Percentiles rank a stretch among this genome's conserved stretches.
Conservation (phyloP, 2,888 invertebrate species). For the Deilephila porcellus region DNA sequence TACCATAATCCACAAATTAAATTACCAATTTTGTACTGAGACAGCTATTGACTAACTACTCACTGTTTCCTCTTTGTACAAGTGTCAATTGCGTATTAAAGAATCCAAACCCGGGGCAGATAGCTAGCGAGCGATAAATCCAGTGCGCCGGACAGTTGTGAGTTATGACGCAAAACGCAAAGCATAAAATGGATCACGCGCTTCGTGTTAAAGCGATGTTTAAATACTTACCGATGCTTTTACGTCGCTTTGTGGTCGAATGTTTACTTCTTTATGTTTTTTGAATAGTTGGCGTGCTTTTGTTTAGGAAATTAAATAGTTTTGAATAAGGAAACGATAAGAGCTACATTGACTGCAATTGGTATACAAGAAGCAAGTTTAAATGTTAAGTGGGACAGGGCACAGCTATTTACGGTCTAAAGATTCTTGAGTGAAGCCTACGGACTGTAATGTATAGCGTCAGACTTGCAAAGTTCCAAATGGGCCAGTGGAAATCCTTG, state of each 20-base stretch:
- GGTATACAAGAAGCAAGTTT: too few relatives aligned
- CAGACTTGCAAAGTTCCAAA: too few relatives aligned
- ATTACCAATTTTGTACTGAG: background rate
- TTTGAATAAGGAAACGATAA: background rate
- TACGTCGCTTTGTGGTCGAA: background rate
- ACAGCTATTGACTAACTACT: background rate
- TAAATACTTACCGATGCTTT: constrained; percentile 30
- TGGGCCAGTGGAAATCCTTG: too few relatives aligned
- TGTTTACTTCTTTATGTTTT: constrained; percentile 4
- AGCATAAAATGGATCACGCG: constrained; percentile 31
- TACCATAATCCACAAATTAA: background rate
- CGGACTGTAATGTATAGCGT: too few relatives aligned
- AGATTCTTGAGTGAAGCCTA: too few relatives aligned
- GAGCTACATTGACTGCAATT: background rate
- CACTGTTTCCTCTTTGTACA: background rate
- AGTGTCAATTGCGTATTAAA: background rate
- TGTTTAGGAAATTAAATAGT: background rate
- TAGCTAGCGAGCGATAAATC: constrained; percentile 33
- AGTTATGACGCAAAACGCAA: constrained; percentile 43
- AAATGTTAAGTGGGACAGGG: too few relatives aligned
- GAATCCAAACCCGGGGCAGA: background rate
- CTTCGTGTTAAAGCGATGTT: constrained; percentile 33
- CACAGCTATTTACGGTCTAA: too few relatives aligned
- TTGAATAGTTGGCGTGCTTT: constrained; percentile 4
- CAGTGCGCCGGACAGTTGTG: constrained; percentile 41